Evolutionary conservation across 2,888 invertebrate species (phyloP).

Genomic region (Blastobasis adustella): DNA sequence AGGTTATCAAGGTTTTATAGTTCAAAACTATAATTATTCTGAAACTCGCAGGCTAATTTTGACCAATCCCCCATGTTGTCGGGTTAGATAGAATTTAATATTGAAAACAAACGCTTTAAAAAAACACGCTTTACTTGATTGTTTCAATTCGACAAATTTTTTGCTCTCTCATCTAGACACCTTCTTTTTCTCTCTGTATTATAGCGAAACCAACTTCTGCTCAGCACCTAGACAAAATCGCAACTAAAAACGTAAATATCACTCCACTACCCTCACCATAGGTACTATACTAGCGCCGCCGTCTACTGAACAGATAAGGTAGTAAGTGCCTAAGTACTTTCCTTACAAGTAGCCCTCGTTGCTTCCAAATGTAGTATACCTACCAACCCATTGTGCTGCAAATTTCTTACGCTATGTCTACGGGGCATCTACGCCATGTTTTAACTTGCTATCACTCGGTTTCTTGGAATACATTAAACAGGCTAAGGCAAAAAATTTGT

Average conservation of each 20-base stretch:
- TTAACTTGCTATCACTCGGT: neutral
- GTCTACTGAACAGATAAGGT: neutral
- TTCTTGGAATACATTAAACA: neutral
- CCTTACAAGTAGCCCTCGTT: too few relatives aligned
- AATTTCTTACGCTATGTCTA: too few relatives aligned
- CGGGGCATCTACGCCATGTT: too few relatives aligned
- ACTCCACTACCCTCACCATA: neutral
- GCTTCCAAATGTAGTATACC: too few relatives aligned
- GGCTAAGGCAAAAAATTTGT: neutral
- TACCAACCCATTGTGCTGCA: too few relatives aligned
- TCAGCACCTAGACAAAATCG: too few relatives aligned
- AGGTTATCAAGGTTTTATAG: neutral
- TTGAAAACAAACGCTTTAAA: neutral
- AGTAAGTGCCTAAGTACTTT: neutral
- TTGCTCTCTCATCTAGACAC: too few relatives aligned
- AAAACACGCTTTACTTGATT: too few relatives aligned
- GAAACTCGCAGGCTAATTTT: neutral
- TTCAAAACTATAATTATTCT: neutral
- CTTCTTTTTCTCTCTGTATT: neutral
- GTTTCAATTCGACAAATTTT: too few relatives aligned
- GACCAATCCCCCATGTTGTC: neutral
- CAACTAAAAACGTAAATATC: too few relatives aligned
- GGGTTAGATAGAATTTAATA: too few relatives aligned
- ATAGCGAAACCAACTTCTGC: too few relatives aligned
- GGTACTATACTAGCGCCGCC: neutral